Conservation (phyloP, 1,140 invertebrate species). For the Oncopodura yosiiana region DNA sequence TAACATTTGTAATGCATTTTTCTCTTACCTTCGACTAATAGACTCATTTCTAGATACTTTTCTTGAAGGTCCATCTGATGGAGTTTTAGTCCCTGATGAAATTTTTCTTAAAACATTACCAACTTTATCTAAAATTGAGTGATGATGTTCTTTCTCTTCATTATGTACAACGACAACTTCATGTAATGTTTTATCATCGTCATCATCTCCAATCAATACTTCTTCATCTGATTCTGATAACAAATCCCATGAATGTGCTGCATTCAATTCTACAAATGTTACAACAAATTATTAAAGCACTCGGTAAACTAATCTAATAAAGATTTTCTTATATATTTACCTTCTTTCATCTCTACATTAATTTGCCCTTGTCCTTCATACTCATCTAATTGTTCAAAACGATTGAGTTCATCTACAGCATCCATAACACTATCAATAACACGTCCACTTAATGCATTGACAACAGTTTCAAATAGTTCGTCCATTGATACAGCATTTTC, state of each 20-base stretch:
- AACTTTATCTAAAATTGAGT: constrained; percentile 23
- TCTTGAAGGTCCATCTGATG: constrained; percentile 15
- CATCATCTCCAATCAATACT: constrained; percentile 6
- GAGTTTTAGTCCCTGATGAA: constrained; percentile 21
- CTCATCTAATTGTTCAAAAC: constrained; percentile 14
- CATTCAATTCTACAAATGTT: background rate
- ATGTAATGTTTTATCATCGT: background rate
- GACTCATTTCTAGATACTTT: constrained; percentile 27
- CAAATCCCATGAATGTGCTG: background rate
- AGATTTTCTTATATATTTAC: no score
- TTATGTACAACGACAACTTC: constrained; percentile 15
- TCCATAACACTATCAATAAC: constrained; percentile 25
- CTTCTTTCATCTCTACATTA: no score
- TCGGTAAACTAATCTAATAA: no score
- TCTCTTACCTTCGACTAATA: constrained; percentile 10
- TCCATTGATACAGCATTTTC: constrained; percentile 1
- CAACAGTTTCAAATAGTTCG: constrained; percentile 17
- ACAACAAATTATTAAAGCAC: background rate
- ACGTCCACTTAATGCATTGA: constrained; percentile 18
- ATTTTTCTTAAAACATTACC: constrained; percentile 22
- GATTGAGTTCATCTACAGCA: constrained; percentile 29
- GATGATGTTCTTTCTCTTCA: background rate
- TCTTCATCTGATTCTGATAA: constrained; percentile 28
- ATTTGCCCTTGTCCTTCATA: no score
- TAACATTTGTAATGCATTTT: background rate